Percentiles rank a stretch among this genome's conserved stretches.
phyloP scores from a whole-genome alignment of 2,888 invertebrate genomes.

The Pseudococcus jackbeardsleyi region DNA sequence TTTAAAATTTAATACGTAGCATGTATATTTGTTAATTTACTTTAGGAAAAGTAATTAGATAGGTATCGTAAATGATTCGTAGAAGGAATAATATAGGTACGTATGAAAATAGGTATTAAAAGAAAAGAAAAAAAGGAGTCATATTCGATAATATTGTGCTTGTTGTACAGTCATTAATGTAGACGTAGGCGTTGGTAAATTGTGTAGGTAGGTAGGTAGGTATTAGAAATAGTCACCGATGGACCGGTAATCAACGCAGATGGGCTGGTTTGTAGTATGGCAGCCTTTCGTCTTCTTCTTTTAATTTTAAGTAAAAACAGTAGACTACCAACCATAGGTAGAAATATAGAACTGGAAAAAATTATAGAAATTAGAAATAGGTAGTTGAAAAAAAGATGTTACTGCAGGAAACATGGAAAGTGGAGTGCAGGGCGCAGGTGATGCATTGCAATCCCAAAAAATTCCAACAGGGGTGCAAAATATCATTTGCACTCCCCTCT shows the following conservation, averaged over 20 bases:
- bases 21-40: background rate
- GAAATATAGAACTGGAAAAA: conserved; percentile 80
- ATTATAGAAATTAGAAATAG: background rate
- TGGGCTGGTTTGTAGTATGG: conserved; percentile 83
- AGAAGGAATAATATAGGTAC: background rate
- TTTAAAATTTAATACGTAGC: too few relatives aligned
- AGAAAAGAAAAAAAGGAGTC: too few relatives aligned
- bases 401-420: too few relatives aligned
- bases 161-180: background rate
- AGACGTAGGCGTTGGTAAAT: background rate
- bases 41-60: background rate
- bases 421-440: too few relatives aligned
- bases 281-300: conserved; percentile 79
- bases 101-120: too few relatives aligned
- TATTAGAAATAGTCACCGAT: background rate
- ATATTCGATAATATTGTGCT: background rate
- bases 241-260: conserved; percentile 65
- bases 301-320: conserved; percentile 82
- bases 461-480: too few relatives aligned
- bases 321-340: conserved; percentile 89
- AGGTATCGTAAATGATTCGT: too few relatives aligned
- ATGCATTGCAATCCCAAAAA: background rate
- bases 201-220: background rate
- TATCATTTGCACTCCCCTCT: too few relatives aligned
- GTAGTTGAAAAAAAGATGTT: too few relatives aligned